Evolutionary conservation across 2,888 invertebrate species (phyloP).

Genomic region (Thereva unica): DNA sequence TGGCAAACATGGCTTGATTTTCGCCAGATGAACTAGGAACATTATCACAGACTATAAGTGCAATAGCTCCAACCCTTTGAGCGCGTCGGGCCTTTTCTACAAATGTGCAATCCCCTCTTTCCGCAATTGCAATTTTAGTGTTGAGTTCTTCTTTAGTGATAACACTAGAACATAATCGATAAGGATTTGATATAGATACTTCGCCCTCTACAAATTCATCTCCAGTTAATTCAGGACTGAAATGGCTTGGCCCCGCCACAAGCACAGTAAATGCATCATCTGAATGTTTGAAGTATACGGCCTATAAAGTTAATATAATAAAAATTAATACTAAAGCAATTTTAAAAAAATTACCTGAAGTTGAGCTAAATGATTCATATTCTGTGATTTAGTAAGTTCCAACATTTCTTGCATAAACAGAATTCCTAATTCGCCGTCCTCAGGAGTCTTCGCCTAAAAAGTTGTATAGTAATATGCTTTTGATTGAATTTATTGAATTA

Average conservation of each 20-base stretch:
- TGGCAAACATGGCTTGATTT: conserved; percentile 86
- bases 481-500: conserved; percentile 43
- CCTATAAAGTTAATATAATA: conserved; percentile 47
- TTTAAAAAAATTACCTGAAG: conserved; percentile 50
- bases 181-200: conserved; percentile 69
- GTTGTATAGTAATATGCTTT: background rate
- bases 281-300: conserved; percentile 57
- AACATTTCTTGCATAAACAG: conserved; percentile 98
- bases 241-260: conserved; percentile 88
- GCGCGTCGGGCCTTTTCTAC: conserved; percentile 88
- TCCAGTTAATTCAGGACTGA: conserved; percentile 75
- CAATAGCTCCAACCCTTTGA: conserved; percentile 80
- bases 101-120: conserved; percentile 93
- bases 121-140: conserved; percentile 82
- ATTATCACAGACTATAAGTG: conserved; percentile 86
- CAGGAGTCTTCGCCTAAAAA: conserved; percentile 76
- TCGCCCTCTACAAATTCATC: conserved; percentile 68
- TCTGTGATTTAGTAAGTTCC: conserved; percentile 77
- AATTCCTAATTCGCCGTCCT: conserved; percentile 89
- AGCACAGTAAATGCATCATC: conserved; percentile 58
- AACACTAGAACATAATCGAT: conserved; percentile 66
- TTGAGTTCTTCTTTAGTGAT: conserved; percentile 64
- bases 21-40: conserved; percentile 73
- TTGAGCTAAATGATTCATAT: conserved; percentile 54
- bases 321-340: conserved; percentile 3